Evolutionary conservation across 2,113 vertebrate genomes (phyloP), one percentile per base, ranked within the genome.

Genomic region (Meleagris gallopavo): DNA sequence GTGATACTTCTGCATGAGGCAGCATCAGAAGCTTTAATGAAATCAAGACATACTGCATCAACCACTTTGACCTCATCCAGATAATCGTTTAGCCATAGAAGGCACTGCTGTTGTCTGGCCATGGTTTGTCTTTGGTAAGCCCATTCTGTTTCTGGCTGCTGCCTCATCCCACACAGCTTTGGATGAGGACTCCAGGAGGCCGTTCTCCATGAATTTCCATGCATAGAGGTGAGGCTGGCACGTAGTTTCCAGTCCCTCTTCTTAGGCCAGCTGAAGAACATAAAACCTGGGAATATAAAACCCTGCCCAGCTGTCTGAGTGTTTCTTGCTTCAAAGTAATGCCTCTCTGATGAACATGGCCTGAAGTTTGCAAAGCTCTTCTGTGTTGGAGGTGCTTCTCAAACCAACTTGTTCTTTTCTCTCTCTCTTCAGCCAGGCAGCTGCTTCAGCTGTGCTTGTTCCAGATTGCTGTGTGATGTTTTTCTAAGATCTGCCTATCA

Each of bases 361-460:
- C 64, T 52, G 45, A 65, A 25, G 54, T 62, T 32, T 91, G 58
- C 40, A 93, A 19, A 79, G 36, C 54, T 87, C 21, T 77, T 79
- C 64, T 86, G 71, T 34, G 43, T n/a, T 6, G 4, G 79, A 76
- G 78, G 64, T 91, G 58, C 58, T 80, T 82, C 88, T 80, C 55
- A 80, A 43, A 62, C 45, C 54, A 41, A 48, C 14, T 89, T 88
- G 60, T 80, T 90, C 78, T 89, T 66, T 40, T 83, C 38, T 40
- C 40, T 66, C 54, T 78, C 50, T 74, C 60, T 88, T 74, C 55
- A 70, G 65, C 83, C 20, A 16, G 86, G 83, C 93, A 95, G 93
- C 92, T 96, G 95, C 77, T 95, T 91, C 90, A 82, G 88, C 92
- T 93, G 78, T 90, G 73, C 78, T 94, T 52, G 50, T 76, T 91